Conservation (phyloP, 2,797 vertebrate species). For the Danio kyathit region DNA sequence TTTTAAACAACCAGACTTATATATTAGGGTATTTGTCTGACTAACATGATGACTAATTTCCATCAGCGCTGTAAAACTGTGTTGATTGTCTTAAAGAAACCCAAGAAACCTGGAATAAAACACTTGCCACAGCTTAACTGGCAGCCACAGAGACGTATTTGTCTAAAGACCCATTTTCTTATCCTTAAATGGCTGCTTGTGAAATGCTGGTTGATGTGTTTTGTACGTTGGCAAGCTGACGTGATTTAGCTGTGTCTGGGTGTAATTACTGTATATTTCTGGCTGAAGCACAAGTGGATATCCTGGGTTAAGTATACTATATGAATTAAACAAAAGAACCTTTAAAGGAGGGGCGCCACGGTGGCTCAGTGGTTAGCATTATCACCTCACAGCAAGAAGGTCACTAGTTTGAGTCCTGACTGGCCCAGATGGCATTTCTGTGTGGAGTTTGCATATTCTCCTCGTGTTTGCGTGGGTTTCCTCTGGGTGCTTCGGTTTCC, state of each 20-base stretch:
- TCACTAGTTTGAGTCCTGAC: too few relatives aligned
- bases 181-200: conserved; percentile 39
- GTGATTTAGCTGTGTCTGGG: background rate
- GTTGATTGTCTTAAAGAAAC: conserved; percentile 1
- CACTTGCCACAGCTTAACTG: background rate
- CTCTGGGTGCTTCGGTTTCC: too few relatives aligned
- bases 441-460: too few relatives aligned
- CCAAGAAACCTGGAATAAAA: conserved; percentile 2
- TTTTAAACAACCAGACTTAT: background rate
- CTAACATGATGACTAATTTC: background rate
- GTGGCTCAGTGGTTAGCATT: too few relatives aligned
- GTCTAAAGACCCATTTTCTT: conserved; percentile 17
- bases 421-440: too few relatives aligned
- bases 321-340: background rate
- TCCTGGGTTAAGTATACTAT: background rate
- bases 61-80: background rate
- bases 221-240: background rate
- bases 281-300: background rate
- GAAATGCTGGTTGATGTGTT: background rate
- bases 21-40: background rate
- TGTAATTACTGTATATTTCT: conserved; percentile 17
- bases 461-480: too few relatives aligned
- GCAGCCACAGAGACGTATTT: background rate
- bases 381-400: too few relatives aligned
- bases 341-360: background rate